Conservation (phyloP, 2,113 vertebrate genomes). For the Sigmodon hispidus region DNA sequence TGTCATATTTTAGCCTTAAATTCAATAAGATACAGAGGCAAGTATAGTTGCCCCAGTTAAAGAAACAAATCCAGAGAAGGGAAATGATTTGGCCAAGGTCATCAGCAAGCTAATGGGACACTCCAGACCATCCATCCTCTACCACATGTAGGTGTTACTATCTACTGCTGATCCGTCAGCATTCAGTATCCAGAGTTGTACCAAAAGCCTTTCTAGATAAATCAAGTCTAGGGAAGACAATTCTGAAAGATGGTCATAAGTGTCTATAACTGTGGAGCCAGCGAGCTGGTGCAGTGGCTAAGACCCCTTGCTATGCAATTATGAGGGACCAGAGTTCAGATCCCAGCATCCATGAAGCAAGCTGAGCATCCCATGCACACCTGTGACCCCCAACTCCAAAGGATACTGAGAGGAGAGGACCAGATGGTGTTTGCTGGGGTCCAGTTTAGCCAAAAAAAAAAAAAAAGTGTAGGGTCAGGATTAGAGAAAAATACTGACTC, state of each 20-base stretch:
- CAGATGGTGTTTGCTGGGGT: too few species aligned
- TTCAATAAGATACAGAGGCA: not conserved
- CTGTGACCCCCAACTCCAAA: not conserved
- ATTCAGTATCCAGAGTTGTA: not conserved
- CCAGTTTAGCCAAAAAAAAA: not conserved
- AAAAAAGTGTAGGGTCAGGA: too few species aligned
- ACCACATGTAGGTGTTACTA: fast-evolving
- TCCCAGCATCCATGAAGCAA: not conserved
- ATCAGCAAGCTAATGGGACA: not conserved
- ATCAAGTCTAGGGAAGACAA: not conserved
- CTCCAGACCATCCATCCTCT: not conserved
- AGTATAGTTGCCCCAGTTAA: not conserved
- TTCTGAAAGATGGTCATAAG: not conserved
- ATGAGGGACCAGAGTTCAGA: not conserved
- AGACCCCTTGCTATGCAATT: not conserved
- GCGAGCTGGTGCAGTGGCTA: not conserved
- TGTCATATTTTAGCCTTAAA: not conserved
- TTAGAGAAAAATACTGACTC: not conserved
- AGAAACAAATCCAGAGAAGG: not conserved
- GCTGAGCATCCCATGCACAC: too few species aligned
- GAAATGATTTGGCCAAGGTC: not conserved
- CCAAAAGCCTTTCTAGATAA: not conserved
- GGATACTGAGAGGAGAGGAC: not conserved
- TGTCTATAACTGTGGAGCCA: not conserved
- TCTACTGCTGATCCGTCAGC: not conserved